Evolutionary conservation across 2,888 invertebrate species (phyloP), one percentile per base, ranked within the genome.

Genomic region (Archaeoteleia sp.): DNA sequence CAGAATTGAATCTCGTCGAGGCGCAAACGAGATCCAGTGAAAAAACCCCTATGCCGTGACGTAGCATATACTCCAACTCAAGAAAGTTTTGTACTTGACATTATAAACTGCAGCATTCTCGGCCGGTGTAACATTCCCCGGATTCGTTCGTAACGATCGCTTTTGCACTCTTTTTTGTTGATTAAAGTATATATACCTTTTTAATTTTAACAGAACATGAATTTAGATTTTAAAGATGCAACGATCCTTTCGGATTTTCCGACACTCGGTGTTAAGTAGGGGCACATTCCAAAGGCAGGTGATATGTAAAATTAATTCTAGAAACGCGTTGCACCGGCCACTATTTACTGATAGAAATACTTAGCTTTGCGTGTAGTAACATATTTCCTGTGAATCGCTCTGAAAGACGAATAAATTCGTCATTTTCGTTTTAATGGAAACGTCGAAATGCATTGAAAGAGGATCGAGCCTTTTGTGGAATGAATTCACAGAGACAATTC

Each of bases 1-100:
- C 78, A 45, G 81, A 81, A 40, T 69, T 74, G 12, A 71, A 76
- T 1, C 60, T 63, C 13, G 58, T 53, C 13, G 70, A 62, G 37
- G 30, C 57, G 40, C 67, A 65, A 23, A 48, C 42, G 5, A 58
- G 29, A n/a, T n/a, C 43, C 54, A 61, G 35, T 58, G 48, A 53
- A 5, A 2, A n/a, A 23, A 20, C 5, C 12, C 10, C 17, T 12
- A 27, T 20, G 2, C 3, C 20, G 20, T 20, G 2, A 8, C 30
- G 8, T 13, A n/a, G 29, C 10, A 1, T 4, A 9, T 35, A 17
- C 15, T 10, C 9, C 30, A 4, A 14, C 14, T 15, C 17, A 6
- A 30, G 27, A 15, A 10, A 3, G 10, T 14, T 27, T 37, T n/a
- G 25, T 6, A 15, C 17, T 27, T 57, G 23, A 32, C 30, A 40